A percentile compares a stretch with the other conserved stretches of the same genome.
phyloP scores from a whole-genome alignment of 2,888 invertebrate species.

The Molanna angustata region DNA sequence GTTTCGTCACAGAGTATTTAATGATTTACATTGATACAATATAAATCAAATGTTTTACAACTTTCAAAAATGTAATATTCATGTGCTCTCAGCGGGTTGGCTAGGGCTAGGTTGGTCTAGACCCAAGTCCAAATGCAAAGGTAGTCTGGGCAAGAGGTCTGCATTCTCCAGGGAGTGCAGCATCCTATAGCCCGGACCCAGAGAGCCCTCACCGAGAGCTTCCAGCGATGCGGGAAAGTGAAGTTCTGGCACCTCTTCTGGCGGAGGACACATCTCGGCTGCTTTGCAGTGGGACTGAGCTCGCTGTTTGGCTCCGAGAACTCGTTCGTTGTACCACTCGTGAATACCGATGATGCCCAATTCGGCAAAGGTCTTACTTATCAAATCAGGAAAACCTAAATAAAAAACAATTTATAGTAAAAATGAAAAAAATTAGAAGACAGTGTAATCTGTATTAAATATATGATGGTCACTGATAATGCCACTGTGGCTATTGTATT shows the following conservation, averaged over 20 bases:
- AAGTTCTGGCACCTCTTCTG: slow-evolving; percentile 52
- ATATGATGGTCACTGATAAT: too few relatives aligned
- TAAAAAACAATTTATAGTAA: too few relatives aligned
- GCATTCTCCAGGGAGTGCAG: slow-evolving; percentile 61
- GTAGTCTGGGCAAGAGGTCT: slow-evolving; percentile 11
- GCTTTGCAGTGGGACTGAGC: slow-evolving; percentile 44
- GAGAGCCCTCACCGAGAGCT: slow-evolving; percentile 54
- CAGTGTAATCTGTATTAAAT: too few relatives aligned
- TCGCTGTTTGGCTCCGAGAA: slow-evolving; percentile 46
- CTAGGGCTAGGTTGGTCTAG: too few relatives aligned
- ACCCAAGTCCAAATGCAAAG: too few relatives aligned
- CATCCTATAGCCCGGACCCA: slow-evolving; percentile 66
- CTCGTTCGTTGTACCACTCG: slow-evolving; percentile 47
- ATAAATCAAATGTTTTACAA: too few relatives aligned
- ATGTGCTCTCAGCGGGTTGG: too few relatives aligned
- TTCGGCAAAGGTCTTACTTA: slow-evolving; percentile 51
- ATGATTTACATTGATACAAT: too few relatives aligned
- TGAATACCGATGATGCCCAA: slow-evolving; percentile 48
- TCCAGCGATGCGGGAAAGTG: slow-evolving; percentile 55
- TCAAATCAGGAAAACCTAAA: slow-evolving; percentile 47
- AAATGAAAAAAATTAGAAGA: too few relatives aligned
- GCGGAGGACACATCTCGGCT: slow-evolving; percentile 38
- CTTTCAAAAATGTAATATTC: too few relatives aligned
- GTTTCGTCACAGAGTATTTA: too few relatives aligned
- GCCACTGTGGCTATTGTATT: too few relatives aligned